Base-by-base conservation (phyloP, 2,888 invertebrate genomes). In the Cyclophora punctaria region DNA sequence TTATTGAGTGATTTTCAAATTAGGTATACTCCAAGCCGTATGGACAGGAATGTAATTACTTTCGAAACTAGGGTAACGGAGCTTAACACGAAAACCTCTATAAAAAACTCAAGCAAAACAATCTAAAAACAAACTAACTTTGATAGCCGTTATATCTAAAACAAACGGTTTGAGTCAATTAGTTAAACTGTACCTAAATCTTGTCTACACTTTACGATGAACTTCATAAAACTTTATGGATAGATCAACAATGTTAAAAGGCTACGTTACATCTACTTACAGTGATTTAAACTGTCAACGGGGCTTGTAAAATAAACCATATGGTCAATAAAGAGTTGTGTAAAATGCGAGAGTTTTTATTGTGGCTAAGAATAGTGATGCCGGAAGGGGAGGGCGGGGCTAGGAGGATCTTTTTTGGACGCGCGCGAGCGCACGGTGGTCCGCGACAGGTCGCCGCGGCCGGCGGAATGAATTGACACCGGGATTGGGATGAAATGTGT, bases 381-480 rank as follows among this genome's bases (percentile, higher is more conserved):
- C 76, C 79, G 80, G 80, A 84, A 82, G 81, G 69, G 65, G 64
- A 62, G 62, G 63, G 70, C 69, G 75, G 72, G 75, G 77, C 77
- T 76, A 70, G 71, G 67, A 66, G 65, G 67, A 71, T 75, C 79
- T 82, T 83, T 83, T 78, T 76, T 71, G 68, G 67, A 66, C 64
- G 55, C 56, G 71, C 63, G 7, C 42, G 20, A 20, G 20, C 44
- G 44, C 44, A 34, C 72, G 80, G 79, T 75, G 79, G 76, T 77
- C 77, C 60, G 57, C 47, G 50, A 54, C 57, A 48, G 53, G 62
- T 59, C 63, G 59, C 20, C 20, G 20, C 20, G 20, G 20, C 20
- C 20, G 20, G 20, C 20, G 20, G 20, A 20, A 20, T 20, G 20
- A 20, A 20, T 20, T 20, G 20, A 20, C 20, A 20, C 20, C 20